Percentiles rank a stretch among this genome's conserved stretches.
Conservation (phyloP, 30 jellyfish, hydroid and myxozoan species). For the Cassiopea andromeda region DNA sequence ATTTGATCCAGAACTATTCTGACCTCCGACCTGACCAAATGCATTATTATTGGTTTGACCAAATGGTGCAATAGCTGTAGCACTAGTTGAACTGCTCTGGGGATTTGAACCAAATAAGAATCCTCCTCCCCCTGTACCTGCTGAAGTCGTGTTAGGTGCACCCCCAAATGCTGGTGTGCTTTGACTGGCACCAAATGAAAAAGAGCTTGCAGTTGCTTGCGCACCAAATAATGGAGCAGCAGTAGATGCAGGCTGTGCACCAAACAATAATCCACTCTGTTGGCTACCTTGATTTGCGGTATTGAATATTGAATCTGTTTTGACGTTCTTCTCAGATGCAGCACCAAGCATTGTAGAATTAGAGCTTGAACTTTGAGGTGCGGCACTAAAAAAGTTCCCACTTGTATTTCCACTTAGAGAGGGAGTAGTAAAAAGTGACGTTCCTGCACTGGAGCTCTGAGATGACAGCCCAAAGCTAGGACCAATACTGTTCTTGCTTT, state of each 20-base stretch:
- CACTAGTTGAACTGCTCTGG: not conserved
- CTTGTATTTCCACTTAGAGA: constrained; percentile 3
- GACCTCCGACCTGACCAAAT: constrained; percentile 5
- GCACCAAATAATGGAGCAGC: constrained; percentile 8
- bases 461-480: constrained; percentile 52
- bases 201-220: not conserved
- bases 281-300: constrained; percentile 11
- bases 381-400: constrained; percentile 52
- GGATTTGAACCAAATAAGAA: constrained; percentile 16
- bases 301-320: constrained; percentile 8
- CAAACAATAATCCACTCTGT: constrained; percentile 16
- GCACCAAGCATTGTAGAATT: constrained; percentile 47
- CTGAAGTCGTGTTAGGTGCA: not conserved
- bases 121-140: constrained; percentile 16
- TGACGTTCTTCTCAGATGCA: not conserved
- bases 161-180: constrained; percentile 2
- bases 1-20: constrained; percentile 1
- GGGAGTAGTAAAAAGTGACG: constrained; percentile 40
- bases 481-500: constrained; percentile 1
- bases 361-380: constrained; percentile 11
- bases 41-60: not conserved
- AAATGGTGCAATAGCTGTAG: not conserved
- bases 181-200: constrained; percentile 8
- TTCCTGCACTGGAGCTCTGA: not conserved
- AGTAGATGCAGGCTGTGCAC: not conserved